Base-by-base conservation (phyloP, 2,888 invertebrate genomes). In the Agrochola macilenta region DNA sequence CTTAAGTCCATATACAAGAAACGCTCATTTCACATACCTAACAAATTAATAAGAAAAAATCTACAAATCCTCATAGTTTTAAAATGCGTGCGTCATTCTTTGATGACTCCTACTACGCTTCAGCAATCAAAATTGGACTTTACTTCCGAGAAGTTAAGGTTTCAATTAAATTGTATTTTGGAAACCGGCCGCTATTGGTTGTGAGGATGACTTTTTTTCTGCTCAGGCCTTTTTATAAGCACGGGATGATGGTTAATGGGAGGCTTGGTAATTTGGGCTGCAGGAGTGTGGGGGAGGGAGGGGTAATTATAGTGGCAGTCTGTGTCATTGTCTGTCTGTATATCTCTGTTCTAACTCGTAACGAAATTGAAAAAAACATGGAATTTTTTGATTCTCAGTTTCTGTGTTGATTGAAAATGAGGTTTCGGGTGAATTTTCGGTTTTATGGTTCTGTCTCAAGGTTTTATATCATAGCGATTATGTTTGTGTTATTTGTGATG, bases 311-410 rank as follows among this genome's bases (percentile, higher is more conserved):
- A 94, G 95, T 88, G 93, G 92, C 92, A 93, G 91, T 88, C 93
- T 94, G 95, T 96, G 96, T 96, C 96, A 96, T 96, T 96, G 96
- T 93, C 94, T 94, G 94, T 92, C 92, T 91, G 91, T 92, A 90
- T 90, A 91, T 93, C 92, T 90, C 86, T 86, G 88, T 92, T 92
- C 94, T 94, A 95, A 94, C 91, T 89, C 89, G 88, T 88, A 90
- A 90, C 88, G 86, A 92, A 93, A 93, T 93, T 93, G 91, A 92
- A 90, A 64, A 88, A 88, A 83, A 80, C 60, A 81, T 69, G 65
- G 54, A 75, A 66, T 83, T 83, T 81, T 82, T 79, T 81, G 79
- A 81, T 80, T 81, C 81, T 86, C 81, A 78, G 87, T 86, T 86
- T 77, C 80, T 85, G 78, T 79, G 81, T 78, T 87, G 83, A 87